Conservation (phyloP, 2,113 vertebrate genomes). For the Vicugna pacos region DNA sequence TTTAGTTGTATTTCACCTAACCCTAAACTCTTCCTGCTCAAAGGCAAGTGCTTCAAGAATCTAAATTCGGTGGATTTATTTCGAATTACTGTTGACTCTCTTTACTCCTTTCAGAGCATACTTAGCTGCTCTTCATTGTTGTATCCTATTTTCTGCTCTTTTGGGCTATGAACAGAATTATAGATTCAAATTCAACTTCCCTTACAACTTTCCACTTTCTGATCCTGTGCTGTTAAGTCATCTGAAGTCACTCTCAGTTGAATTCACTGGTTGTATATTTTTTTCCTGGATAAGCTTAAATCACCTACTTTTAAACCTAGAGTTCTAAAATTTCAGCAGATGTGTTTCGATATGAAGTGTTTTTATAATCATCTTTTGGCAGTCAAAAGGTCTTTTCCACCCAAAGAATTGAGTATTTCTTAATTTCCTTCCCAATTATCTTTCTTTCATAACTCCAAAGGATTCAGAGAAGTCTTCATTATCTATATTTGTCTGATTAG, state of each 20-base stretch:
- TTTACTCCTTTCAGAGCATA: background rate
- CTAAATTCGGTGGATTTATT: background rate
- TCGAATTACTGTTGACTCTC: background rate
- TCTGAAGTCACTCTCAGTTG: background rate
- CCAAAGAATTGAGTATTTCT: background rate
- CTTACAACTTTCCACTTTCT: background rate
- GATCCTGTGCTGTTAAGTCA: background rate
- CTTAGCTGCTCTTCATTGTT: background rate
- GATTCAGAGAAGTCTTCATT: background rate
- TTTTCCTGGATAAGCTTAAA: background rate
- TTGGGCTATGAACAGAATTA: background rate
- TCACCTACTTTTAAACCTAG: background rate
- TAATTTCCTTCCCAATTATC: background rate
- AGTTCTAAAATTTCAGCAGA: background rate
- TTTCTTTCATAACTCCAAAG: background rate
- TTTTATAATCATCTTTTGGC: background rate
- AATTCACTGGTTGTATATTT: background rate
- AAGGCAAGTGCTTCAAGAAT: background rate
- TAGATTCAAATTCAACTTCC: conserved; percentile 16
- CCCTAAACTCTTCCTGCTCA: background rate
- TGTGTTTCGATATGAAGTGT: background rate
- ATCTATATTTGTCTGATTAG: background rate
- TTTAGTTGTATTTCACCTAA: background rate
- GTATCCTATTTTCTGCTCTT: background rate
- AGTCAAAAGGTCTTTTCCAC: background rate